These are phyloP conservation scores for Argyresthia albistria DNA, from an alignment of 2,888 invertebrate species.

Conservation along the genomic window DNA sequence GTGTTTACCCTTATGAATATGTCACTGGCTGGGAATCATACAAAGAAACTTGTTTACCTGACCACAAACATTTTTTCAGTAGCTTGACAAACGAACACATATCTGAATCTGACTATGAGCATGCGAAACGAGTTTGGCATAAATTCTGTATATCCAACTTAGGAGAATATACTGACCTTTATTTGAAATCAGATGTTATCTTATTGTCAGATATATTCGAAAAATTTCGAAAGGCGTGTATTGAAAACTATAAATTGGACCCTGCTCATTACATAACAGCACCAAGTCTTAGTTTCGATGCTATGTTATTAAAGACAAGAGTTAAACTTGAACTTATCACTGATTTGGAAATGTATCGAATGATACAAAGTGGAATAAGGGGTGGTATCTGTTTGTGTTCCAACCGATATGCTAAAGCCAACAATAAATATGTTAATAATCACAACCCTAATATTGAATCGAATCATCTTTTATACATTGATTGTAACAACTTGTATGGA, in stretches of 20 bases:
- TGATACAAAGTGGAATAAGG: not conserved
- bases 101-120: slow-evolving; percentile 6
- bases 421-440: not conserved
- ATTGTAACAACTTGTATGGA: slow-evolving; percentile 14
- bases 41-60: slow-evolving; percentile 10
- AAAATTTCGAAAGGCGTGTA: not conserved
- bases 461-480: not conserved
- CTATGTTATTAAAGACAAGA: not conserved
- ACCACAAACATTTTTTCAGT: slow-evolving; percentile 10
- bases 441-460: not conserved
- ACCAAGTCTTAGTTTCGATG: not conserved
- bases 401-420: slow-evolving; percentile 1
- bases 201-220: slow-evolving; percentile 6
- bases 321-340: slow-evolving; percentile 14
- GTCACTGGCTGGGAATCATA: slow-evolving; percentile 9
- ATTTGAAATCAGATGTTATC: slow-evolving; percentile 15
- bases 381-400: not conserved
- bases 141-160: slow-evolving; percentile 13
- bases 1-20: slow-evolving; percentile 15
- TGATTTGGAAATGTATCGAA: slow-evolving; percentile 14
- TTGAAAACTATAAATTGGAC: not conserved
- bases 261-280: not conserved
- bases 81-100: slow-evolving; percentile 9
- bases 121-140: slow-evolving; percentile 14
- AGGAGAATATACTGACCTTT: slow-evolving; percentile 18